These are phyloP conservation scores for Centruroides vittatus DNA, from an alignment of 1,140 invertebrate genomes.

Conservation along the genomic window DNA sequence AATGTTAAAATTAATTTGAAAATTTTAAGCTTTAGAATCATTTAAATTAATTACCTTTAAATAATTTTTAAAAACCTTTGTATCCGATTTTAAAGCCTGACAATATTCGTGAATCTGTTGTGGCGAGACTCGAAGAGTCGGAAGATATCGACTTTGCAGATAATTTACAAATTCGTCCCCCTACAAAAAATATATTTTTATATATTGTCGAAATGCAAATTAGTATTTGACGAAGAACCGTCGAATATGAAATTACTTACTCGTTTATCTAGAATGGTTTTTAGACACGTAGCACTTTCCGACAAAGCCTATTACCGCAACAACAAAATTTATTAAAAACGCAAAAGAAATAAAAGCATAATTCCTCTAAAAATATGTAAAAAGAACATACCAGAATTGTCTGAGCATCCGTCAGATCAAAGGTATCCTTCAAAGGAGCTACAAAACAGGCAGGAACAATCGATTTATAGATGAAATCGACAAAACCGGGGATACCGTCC, in stretches of 20 bases:
- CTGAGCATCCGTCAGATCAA: conserved; percentile 41
- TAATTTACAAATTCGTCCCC: conserved; percentile 33
- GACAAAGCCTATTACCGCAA: conserved; percentile 5
- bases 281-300: conserved; percentile 13
- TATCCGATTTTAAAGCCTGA: conserved; percentile 31
- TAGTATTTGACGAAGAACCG: too few relatives aligned
- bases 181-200: too few relatives aligned
- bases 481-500: conserved; percentile 30
- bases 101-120: conserved; percentile 33
- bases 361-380: neutral
- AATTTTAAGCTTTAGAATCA: neutral
- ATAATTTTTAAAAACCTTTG: conserved; percentile 36
- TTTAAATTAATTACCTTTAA: conserved; percentile 28
- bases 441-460: conserved; percentile 42
- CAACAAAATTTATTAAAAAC: neutral
- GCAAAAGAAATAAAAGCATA: neutral
- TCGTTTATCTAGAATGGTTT: conserved; percentile 8
- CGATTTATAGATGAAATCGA: conserved; percentile 37
- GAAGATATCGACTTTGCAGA: conserved; percentile 33
- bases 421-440: conserved; percentile 38
- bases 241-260: conserved; percentile 7
- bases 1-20: conserved; percentile 4
- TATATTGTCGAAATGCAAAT: too few relatives aligned
- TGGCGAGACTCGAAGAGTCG: conserved; percentile 29
- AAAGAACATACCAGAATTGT: conserved; percentile 28